phyloP scores from a whole-genome alignment of 1,140 invertebrate species.

The Calephelis nemesis region DNA sequence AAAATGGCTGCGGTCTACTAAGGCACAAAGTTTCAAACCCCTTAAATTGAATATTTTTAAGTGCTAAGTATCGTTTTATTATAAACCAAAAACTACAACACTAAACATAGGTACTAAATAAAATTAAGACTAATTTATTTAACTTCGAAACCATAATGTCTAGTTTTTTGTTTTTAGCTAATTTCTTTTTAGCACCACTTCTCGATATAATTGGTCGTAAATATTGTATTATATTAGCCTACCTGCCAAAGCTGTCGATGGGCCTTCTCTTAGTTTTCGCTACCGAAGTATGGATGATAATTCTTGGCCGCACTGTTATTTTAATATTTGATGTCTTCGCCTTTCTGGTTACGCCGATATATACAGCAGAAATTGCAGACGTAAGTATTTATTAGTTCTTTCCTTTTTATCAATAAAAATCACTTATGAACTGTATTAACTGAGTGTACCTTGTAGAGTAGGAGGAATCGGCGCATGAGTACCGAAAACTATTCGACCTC shows the following conservation, averaged over 20 bases:
- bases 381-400: not conserved
- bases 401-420: too few relatives aligned
- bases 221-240: not conserved
- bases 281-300: slow-evolving; percentile 13
- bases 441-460: not conserved
- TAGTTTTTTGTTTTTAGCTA: not conserved
- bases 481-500: too few relatives aligned
- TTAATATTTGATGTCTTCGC: not conserved
- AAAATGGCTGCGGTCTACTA: too few relatives aligned
- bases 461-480: too few relatives aligned
- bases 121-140: too few relatives aligned
- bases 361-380: slow-evolving; percentile 11
- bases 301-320: not conserved
- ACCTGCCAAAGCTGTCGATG: not conserved
- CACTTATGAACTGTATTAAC: not conserved
- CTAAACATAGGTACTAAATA: too few relatives aligned
- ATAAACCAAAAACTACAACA: too few relatives aligned
- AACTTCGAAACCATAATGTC: too few relatives aligned
- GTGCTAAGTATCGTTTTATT: too few relatives aligned
- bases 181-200: not conserved
- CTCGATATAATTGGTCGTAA: slow-evolving; percentile 8
- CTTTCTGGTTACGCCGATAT: not conserved
- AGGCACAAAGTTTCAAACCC: too few relatives aligned
- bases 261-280: slow-evolving; percentile 1
- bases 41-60: too few relatives aligned